Conservation (phyloP, 2,888 invertebrate genomes). For the Standfussiana lucernea region DNA sequence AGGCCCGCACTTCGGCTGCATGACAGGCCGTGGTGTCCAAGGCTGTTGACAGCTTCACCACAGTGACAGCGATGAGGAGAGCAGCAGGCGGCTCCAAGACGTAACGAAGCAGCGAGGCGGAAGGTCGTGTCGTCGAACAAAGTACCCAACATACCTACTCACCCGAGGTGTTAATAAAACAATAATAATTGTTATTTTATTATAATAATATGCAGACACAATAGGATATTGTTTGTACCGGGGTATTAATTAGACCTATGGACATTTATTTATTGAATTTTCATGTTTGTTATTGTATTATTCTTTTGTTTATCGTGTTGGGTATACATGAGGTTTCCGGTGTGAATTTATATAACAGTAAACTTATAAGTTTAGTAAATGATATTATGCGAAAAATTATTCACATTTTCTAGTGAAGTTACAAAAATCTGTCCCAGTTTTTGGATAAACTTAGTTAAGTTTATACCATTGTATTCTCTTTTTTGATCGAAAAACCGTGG, state of each 20-base stretch:
- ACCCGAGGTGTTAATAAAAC: conserved; percentile 51
- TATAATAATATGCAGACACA: conserved; percentile 40
- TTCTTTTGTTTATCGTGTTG: conserved; percentile 18
- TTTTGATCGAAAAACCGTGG: background rate
- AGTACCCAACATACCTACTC: conserved; percentile 7
- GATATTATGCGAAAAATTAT: background rate
- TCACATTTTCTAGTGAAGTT: background rate
- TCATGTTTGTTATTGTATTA: background rate
- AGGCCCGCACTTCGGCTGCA: too few relatives aligned
- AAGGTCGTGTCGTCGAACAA: too few relatives aligned
- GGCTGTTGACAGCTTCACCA: too few relatives aligned
- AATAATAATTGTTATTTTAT: conserved; percentile 48
- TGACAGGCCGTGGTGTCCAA: too few relatives aligned
- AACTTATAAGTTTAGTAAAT: background rate
- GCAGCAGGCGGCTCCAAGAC: too few relatives aligned
- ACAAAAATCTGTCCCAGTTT: background rate
- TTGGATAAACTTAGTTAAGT: background rate
- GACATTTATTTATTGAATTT: conserved; percentile 8
- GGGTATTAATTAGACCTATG: conserved; percentile 16
- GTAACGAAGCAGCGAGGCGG: too few relatives aligned
- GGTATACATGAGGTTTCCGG: background rate
- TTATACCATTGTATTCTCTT: background rate
- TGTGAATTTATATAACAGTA: background rate
- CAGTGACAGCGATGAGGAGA: too few relatives aligned
- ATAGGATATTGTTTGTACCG: conserved; percentile 45